Base-by-base conservation (phyloP, 2,888 invertebrate species). In the Callosobruchus maculatus region DNA sequence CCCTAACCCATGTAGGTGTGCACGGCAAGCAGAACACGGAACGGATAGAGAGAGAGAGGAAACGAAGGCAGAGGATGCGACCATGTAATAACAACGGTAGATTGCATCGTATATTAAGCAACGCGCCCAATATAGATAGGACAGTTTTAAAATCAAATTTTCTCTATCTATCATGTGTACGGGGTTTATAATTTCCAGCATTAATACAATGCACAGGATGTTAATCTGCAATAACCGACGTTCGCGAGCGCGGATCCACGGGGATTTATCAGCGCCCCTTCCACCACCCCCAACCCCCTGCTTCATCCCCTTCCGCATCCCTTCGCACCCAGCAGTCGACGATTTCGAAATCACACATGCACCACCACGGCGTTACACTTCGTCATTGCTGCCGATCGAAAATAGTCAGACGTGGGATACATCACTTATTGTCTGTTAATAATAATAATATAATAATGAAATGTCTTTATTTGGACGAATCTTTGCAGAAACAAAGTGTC, bases 91-190 rank as follows among this genome's bases (percentile, higher is more conserved):
- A 86, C 86, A 85, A 85, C 86, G 84, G 84, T 86, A 86, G 86
- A 87, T 87, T 87, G 86, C 87, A 85, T 86, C 86, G 86, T 86
- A 87, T 87, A 87, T 87, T 86, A 86, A 87, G 86, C 86, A 86
- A 86, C 86, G 49, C 49, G 86, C 86, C 86, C 86, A 86, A 85
- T 85, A 85, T 86, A 85, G 84, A 86, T 84, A 83, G 85, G 86
- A 86, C 86, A 86, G 86, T 86, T 87, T 87, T 87, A 87, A 87
- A 87, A 87, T 87, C 87, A 86, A 87, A 87, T 87, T 87, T 86
- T 86, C 86, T 86, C 85, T 86, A 86, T 86, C 86, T 85, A 87
- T 87, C 86, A 87, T 84, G 83, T 82, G 85, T 83, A 84, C 84
- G 84, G 49, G 49, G 85, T 85, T 85, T 86, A 86, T 86, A 87